A percentile compares a stretch with the other conserved stretches of the same genome.
phyloP scores from a whole-genome alignment of 2,797 vertebrate species.

The Natrix natrix region DNA sequence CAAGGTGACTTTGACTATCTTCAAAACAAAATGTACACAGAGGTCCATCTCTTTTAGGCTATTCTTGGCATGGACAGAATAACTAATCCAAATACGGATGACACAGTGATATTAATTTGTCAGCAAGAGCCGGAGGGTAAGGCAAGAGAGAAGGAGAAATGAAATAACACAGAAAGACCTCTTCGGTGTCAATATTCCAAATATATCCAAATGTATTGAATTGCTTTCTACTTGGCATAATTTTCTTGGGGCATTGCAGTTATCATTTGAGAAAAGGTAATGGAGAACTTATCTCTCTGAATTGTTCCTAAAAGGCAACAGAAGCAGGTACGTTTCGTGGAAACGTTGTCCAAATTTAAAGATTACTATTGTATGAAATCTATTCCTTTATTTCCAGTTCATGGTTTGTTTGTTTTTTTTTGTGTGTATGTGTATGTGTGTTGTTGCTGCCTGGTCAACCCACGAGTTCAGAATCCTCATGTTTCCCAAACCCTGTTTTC shows the following conservation, averaged over 20 bases:
- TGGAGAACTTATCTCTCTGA: background rate
- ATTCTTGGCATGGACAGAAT: constrained; percentile 14
- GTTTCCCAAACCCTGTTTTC: background rate
- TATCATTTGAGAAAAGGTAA: background rate
- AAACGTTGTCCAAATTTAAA: background rate
- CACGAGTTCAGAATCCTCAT: background rate
- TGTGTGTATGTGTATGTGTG: too few species aligned
- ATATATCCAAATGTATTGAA: background rate
- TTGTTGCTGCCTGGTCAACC: background rate
- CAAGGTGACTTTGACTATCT: constrained; percentile 22
- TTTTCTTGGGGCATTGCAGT: background rate
- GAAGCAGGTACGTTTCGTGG: background rate
- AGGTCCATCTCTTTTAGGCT: background rate
- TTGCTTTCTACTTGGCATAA: background rate
- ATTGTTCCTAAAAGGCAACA: background rate
- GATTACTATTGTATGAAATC: background rate
- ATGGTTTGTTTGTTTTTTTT: background rate
- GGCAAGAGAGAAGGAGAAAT: constrained; percentile 6
- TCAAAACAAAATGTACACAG: constrained; percentile 22
- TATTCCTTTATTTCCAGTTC: background rate
- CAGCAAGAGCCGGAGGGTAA: constrained; percentile 29
- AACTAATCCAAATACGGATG: background rate
- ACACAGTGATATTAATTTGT: background rate
- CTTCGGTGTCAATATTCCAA: background rate
- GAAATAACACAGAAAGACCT: background rate